These are phyloP conservation scores for Acronicta aceris DNA, from an alignment of 2,888 invertebrate species.

Conservation along the genomic window DNA sequence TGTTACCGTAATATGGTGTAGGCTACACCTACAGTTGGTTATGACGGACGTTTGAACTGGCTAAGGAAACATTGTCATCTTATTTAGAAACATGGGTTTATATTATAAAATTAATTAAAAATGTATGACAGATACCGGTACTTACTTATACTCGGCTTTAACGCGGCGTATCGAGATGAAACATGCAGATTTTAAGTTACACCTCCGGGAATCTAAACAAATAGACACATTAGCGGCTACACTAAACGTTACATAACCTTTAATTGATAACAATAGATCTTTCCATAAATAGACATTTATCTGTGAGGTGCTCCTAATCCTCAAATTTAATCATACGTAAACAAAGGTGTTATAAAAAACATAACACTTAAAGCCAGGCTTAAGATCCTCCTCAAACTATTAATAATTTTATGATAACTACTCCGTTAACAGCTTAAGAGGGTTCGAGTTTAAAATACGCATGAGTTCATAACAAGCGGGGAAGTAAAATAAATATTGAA, in stretches of 20 bases:
- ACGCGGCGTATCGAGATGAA: too few relatives aligned
- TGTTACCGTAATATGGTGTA: slow-evolving; percentile 36
- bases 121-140: too few relatives aligned
- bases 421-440: slow-evolving; percentile 46
- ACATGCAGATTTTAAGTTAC: too few relatives aligned
- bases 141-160: too few relatives aligned
- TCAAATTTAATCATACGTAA: neutral
- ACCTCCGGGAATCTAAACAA: too few relatives aligned
- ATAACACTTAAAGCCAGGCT: slow-evolving; percentile 17
- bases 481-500: slow-evolving; percentile 47
- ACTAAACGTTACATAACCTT: too few relatives aligned
- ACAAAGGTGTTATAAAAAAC: slow-evolving; percentile 3
- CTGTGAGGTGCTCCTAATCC: neutral
- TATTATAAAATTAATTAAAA: slow-evolving; percentile 5
- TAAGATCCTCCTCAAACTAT: slow-evolving; percentile 30
- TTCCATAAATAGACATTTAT: neutral
- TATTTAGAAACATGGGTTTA: slow-evolving; percentile 1
- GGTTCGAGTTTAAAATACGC: slow-evolving; percentile 30
- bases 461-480: slow-evolving; percentile 36
- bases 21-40: slow-evolving; percentile 42
- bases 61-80: slow-evolving; percentile 17
- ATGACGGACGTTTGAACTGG: slow-evolving; percentile 13
- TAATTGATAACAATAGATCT: too few relatives aligned
- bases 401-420: slow-evolving; percentile 53
- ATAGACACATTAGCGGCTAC: too few relatives aligned